These are phyloP conservation scores for Oryzias javanicus DNA, from an alignment of 2,113 vertebrate genomes.

Conservation along the genomic window DNA sequence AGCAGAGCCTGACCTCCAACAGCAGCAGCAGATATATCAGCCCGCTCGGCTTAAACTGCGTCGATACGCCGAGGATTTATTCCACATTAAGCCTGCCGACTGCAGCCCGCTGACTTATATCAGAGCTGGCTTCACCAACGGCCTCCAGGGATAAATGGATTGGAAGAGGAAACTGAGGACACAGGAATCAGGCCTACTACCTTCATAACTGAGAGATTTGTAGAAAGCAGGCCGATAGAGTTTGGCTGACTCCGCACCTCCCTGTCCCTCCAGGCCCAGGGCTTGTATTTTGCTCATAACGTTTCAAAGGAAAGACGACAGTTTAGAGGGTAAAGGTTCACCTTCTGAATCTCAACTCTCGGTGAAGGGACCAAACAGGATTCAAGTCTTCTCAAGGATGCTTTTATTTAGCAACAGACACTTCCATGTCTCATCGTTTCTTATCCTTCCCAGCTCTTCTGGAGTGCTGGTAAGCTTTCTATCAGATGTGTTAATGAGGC, in stretches of 20 bases:
- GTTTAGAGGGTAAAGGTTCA: background rate
- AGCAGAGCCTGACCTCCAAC: conserved; percentile 30
- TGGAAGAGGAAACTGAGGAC: conserved; percentile 46
- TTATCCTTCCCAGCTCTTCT: conserved; percentile 3
- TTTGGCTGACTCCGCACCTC: background rate
- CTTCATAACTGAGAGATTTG: conserved; percentile 49
- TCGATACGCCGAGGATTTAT: conserved; percentile 54
- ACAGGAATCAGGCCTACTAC: conserved; percentile 58
- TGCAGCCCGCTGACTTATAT: conserved; percentile 43
- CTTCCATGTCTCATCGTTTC: background rate
- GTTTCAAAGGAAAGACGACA: background rate
- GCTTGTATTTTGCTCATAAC: background rate
- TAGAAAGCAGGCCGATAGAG: conserved; percentile 1
- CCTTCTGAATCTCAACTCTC: background rate
- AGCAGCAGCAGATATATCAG: conserved; percentile 37
- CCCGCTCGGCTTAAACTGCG: conserved; percentile 48
- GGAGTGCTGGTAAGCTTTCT: conserved; percentile 34
- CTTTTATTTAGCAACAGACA: background rate
- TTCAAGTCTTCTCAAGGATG: background rate
- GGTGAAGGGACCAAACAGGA: background rate
- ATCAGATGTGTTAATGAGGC: conserved; percentile 69
- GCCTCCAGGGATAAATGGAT: conserved; percentile 46
- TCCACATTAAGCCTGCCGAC: conserved; percentile 33
- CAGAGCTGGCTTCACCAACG: conserved; percentile 13
- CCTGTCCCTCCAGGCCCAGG: background rate